Evolutionary conservation across 2,888 invertebrate species (phyloP), one percentile per base, ranked within the genome.

Genomic region (Drosophila meridiana): DNA sequence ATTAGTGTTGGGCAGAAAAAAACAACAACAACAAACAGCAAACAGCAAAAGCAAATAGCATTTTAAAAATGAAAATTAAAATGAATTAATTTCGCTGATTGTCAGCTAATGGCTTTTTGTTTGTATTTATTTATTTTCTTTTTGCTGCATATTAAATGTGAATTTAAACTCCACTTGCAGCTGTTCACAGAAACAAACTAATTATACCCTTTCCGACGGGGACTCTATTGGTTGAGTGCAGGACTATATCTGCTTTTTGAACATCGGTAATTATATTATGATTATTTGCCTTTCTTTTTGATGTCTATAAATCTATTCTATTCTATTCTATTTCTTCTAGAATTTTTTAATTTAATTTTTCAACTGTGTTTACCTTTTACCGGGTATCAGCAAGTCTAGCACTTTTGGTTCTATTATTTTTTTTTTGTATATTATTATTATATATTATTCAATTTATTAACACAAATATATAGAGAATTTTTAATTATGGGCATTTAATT

Each of bases 1-100:
- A 64, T 81, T 73, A 53, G 52, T 60, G 30, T 20, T 32, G 34
- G 9, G 13, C 32, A 60, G 50, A 61, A 59, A 38, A 40, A 30
- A 40, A 14, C 7, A 2, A 20, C n/a, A n/a, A n/a, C n/a, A n/a
- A n/a, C n/a, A n/a, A n/a, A 1, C 20, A 20, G 1, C 20, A 20
- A 20, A 20, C n/a, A 32, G 2, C 20, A 13, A 13, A 36, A 13
- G 14, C 7, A 53, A 20, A 52, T n/a, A 56, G 2, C 47, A 59
- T 62, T 64, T 64, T 11, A 52, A 61, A 71, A 45, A 59, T 65
- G 45, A 56, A 56, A 55, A 64, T 50, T 61, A 72, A 56, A 55
- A 64, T 50, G 61, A 72, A 65, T 77, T 72, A 78, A 80, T 80
- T 72, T 59, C 48, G 58, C 40, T 80, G 67, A 80, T 80, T 64